Conservation (phyloP, 2,797 vertebrate species). For the Pygocentrus nattereri region DNA sequence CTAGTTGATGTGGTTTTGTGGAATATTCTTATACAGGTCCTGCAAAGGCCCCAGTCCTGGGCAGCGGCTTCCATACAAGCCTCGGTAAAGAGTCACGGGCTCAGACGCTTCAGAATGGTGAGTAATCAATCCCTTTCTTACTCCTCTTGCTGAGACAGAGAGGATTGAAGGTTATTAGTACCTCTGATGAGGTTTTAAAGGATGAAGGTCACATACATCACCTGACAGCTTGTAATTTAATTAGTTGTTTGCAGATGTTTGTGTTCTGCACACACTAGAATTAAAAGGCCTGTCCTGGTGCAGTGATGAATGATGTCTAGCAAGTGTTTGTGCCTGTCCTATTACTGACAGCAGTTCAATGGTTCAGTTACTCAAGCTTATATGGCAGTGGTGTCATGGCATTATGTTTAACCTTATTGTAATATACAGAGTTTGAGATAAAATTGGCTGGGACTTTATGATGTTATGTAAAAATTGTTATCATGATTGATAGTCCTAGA, state of each 20-base stretch:
- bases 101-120: constrained; percentile 93
- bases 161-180: background rate
- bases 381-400: background rate
- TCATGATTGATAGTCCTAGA: background rate
- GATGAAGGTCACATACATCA: background rate
- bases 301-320: background rate
- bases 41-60: constrained; percentile 87
- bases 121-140: background rate
- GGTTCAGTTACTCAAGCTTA: background rate
- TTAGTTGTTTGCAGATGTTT: background rate
- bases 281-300: background rate
- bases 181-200: background rate
- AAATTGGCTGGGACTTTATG: background rate
- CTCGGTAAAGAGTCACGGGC: constrained; percentile 93
- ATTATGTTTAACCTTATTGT: background rate
- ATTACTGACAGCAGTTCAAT: background rate
- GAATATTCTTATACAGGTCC: constrained; percentile 76
- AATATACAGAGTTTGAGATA: background rate
- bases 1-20: constrained; percentile 12
- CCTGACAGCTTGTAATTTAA: constrained; percentile 1
- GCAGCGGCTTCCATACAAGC: constrained; percentile 91
- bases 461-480: background rate
- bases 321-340: background rate
- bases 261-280: background rate
- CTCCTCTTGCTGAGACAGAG: constrained; percentile 1